These are phyloP conservation scores for Agelaius phoeniceus DNA, from an alignment of 2,113 vertebrate species.

Conservation along the genomic window DNA sequence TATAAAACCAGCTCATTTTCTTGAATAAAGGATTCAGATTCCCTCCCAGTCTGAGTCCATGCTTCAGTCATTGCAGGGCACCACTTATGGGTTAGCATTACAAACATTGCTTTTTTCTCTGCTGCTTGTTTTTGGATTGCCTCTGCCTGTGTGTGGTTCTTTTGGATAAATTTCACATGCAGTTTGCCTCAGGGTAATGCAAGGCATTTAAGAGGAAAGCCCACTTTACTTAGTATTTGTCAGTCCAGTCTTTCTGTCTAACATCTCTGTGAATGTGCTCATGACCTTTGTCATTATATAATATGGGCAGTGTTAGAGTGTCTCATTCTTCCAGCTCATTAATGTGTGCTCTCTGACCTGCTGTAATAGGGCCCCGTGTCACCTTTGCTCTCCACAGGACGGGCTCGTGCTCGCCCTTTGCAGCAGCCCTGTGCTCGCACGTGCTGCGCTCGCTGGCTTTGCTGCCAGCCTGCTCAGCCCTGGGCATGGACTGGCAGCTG, in stretches of 20 bases:
- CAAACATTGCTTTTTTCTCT: not conserved
- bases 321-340: not conserved
- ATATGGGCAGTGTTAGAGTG: not conserved
- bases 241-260: not conserved
- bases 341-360: not conserved
- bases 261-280: not conserved
- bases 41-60: accelerated
- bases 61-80: not conserved
- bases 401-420: not conserved
- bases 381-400: not conserved
- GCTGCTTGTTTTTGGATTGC: not conserved
- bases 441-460: not conserved
- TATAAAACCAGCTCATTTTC: not conserved
- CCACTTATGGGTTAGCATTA: not conserved
- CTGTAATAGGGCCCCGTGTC: not conserved
- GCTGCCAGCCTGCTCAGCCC: not conserved
- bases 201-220: not conserved
- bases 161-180: not conserved
- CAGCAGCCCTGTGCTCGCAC: not conserved
- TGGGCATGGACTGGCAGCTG: not conserved
- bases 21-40: not conserved
- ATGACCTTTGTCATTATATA: not conserved
- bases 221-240: not conserved
- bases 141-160: not conserved
- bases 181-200: not conserved